Evolutionary conservation across 1,140 invertebrate species (phyloP), one percentile per base, ranked within the genome.

Genomic region (Ips typographus): DNA sequence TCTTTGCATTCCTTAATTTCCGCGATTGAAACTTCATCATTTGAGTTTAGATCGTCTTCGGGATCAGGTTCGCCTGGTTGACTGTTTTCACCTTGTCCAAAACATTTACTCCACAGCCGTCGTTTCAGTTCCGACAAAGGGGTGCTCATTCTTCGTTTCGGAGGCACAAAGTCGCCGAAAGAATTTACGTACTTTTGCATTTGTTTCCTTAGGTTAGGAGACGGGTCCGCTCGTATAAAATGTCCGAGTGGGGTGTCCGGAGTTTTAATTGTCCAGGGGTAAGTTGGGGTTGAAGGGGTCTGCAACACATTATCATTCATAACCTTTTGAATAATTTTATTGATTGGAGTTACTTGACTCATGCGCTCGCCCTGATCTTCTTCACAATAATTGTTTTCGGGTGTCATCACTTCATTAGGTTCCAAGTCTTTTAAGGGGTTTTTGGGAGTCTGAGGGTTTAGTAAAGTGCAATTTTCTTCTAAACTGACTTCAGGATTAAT

Each of bases 181-280:
- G 75, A 73, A 43, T 86, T 77, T 2, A 83, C 76, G 78, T 81
- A 87, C 68, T 80, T 81, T 37, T 82, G 68, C 79, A 82, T 84
- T 2, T 74, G 67, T 76, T 80, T 87, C 84, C 66, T 80, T 1
- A 84, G 81, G 2, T 77, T 71, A 1, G 83, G 82, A 5, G 85
- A 84, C 22, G 85, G 85, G 77, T 85, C 80, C 0, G 81, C 73
- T 43, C 78, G 78, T 37, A 74, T 72, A 68, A 83, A 83, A 44
- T 80, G 78, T 5, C 85, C 85, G 5, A 71, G n/a, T 1, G 86
- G 85, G 41, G 83, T 83, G 5, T 84, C 83, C 1, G 86, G 86
- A 1, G 86, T 87, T 2, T 81, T 75, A 2, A 85, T 75, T 47
- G 82, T 78, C 47, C 82, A 84, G 2, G 80, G 79, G 22, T 56